These are phyloP conservation scores for Brotula barbata DNA, from an alignment of 2,797 vertebrate genomes.

Conservation along the genomic window DNA sequence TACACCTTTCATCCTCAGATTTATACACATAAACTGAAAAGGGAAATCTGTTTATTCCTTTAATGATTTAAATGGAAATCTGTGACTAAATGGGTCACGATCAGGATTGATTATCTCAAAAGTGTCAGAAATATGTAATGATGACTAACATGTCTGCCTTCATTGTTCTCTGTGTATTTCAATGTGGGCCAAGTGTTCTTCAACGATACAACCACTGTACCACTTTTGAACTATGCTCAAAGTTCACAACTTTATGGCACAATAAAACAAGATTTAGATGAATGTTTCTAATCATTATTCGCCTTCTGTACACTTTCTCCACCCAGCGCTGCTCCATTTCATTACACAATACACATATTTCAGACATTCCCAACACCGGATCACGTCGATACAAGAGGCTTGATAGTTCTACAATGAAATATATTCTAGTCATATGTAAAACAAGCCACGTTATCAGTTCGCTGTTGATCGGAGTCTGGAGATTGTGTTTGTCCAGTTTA, in stretches of 20 bases:
- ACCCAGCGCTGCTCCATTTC: neutral
- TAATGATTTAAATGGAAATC: slow-evolving; percentile 33
- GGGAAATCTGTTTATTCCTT: slow-evolving; percentile 45
- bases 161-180: slow-evolving; percentile 46
- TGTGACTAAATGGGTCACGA: slow-evolving; percentile 23
- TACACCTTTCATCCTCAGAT: neutral
- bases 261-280: slow-evolving; percentile 69
- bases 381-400: too few species aligned
- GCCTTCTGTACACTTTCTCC: neutral
- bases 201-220: slow-evolving; percentile 42
- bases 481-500: slow-evolving; percentile 2
- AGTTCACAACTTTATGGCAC: slow-evolving; percentile 69
- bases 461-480: too few species aligned
- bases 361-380: too few species aligned
- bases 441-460: slow-evolving; percentile 13
- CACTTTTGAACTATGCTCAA: slow-evolving; percentile 56
- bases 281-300: slow-evolving; percentile 40
- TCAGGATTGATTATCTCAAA: slow-evolving; percentile 24
- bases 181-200: slow-evolving; percentile 51
- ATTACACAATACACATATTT: too few species aligned
- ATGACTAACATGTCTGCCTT: slow-evolving; percentile 47
- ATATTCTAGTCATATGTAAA: neutral
- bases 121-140: slow-evolving; percentile 34
- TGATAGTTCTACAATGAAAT: neutral
- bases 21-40: slow-evolving; percentile 47